Conservation (phyloP, 2,113 vertebrate species). For the Cynocephalus volans region DNA sequence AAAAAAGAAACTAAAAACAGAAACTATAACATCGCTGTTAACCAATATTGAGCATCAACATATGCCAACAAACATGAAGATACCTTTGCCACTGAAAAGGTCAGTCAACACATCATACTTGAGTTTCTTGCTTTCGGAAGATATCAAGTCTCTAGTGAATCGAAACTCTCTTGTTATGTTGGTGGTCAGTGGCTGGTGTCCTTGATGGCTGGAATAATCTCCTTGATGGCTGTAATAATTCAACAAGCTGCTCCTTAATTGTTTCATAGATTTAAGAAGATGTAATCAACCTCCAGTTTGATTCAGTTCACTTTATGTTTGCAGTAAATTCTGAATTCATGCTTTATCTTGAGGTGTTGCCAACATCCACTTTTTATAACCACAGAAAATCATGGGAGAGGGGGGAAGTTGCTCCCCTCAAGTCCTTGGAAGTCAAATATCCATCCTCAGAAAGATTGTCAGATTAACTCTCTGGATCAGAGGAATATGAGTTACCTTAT, state of each 20-base stretch:
- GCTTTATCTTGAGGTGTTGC: neutral
- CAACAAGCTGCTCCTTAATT: neutral
- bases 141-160: neutral
- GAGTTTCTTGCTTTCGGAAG: neutral
- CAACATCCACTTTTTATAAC: neutral
- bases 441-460: neutral
- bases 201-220: neutral
- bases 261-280: neutral
- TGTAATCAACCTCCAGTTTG: neutral
- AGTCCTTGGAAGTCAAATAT: neutral
- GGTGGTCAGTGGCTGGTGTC: neutral
- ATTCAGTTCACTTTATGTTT: neutral
- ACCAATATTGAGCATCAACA: neutral
- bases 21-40: neutral
- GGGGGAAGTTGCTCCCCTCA: neutral
- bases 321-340: neutral
- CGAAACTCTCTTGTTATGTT: neutral
- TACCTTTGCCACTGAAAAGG: neutral
- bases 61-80: neutral
- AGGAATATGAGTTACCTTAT: neutral
- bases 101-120: neutral
- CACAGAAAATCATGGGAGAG: neutral
- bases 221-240: neutral
- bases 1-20: neutral
- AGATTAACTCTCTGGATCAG: neutral